Base-by-base conservation (phyloP, 2,797 vertebrate genomes). In the Hemitrygon akajei region DNA sequence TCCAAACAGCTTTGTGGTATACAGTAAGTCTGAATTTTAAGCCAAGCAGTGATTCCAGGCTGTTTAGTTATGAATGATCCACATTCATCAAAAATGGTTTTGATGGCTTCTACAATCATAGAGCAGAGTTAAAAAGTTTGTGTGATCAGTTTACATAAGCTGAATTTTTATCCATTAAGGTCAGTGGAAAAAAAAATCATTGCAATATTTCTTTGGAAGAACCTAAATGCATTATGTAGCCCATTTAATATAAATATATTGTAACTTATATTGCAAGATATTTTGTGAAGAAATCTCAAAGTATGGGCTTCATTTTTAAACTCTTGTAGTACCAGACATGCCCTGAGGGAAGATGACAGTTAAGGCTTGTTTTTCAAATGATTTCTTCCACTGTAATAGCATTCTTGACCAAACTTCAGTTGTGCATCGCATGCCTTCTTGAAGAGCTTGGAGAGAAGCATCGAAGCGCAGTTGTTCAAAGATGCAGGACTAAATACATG, bases 201-300 rank as follows among this genome's bases (percentile, higher is more conserved):
- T 86, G 30, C 27, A 60, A 89, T 89, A 9, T 2, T 10, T n/a
- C n/a, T n/a, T 66, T 66, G n/a, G 16, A 7, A 3, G 10, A 86
- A 12, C 0, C 80, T 20, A 2, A n/a, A 86, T 34, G n/a, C 37
- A 89, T 89, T 37, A 84, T 58, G 25, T 58, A 89, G 10, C 60
- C 37, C 30, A 89, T 34, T 22, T 37, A 89, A 22, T 37, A 69
- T 22, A 89, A 37, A 37, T 89, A 16, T 37, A 34, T 37, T 22
- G 60, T n/a, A 89, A 89, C 60, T 87, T n/a, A 58, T 87, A 63
- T 16, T 63, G 16, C 37, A 34, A 89, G 34, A 89, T 34, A 69
- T 69, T 89, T 89, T 89, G 63, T 89, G 60, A 89, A 34, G 60
- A 87, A 7, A 84, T 58, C 25, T 84, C 27, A 86, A 79, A 58